A percentile compares a stretch with the other conserved stretches of the same genome.
phyloP scores from a whole-genome alignment of 53 echinoderm and acorn worm species.

The Astropecten irregularis region DNA sequence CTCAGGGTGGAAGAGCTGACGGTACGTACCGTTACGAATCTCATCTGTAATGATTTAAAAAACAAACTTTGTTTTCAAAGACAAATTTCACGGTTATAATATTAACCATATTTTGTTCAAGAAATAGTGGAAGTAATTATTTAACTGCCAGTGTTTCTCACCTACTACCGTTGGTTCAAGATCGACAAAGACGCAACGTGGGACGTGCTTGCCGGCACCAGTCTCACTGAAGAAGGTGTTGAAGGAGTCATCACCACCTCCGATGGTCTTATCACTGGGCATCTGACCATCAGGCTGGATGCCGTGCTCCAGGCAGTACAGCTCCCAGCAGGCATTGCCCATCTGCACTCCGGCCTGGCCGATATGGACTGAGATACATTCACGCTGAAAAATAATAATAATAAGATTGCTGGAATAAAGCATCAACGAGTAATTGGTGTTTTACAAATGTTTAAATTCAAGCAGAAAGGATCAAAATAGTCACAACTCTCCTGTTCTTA shows the following conservation, averaged over 20 bases:
- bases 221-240: slow-evolving; percentile 65
- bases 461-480: too few relatives aligned
- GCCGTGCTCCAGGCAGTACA: slow-evolving; percentile 88
- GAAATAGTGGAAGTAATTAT: too few relatives aligned
- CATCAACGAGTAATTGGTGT: too few relatives aligned
- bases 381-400: slow-evolving; percentile 61
- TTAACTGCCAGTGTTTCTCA: too few relatives aligned
- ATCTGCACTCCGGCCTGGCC: slow-evolving; percentile 88
- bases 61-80: background rate
- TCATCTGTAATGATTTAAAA: slow-evolving; percentile 29
- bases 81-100: background rate
- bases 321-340: slow-evolving; percentile 87
- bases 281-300: slow-evolving; percentile 79
- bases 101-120: too few relatives aligned
- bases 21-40: slow-evolving; percentile 29
- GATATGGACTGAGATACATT: slow-evolving; percentile 79
- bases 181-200: slow-evolving; percentile 45
- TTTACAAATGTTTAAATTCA: too few relatives aligned
- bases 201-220: slow-evolving; percentile 52
- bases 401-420: too few relatives aligned
- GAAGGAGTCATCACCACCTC: slow-evolving; percentile 52
- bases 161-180: slow-evolving; percentile 53
- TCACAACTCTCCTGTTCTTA: too few relatives aligned
- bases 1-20: slow-evolving; percentile 66
- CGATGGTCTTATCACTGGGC: slow-evolving; percentile 47